A percentile compares a stretch with the other conserved stretches of the same genome.
phyloP scores from a whole-genome alignment of 2,113 vertebrate genomes.

The Rissa tridactyla region DNA sequence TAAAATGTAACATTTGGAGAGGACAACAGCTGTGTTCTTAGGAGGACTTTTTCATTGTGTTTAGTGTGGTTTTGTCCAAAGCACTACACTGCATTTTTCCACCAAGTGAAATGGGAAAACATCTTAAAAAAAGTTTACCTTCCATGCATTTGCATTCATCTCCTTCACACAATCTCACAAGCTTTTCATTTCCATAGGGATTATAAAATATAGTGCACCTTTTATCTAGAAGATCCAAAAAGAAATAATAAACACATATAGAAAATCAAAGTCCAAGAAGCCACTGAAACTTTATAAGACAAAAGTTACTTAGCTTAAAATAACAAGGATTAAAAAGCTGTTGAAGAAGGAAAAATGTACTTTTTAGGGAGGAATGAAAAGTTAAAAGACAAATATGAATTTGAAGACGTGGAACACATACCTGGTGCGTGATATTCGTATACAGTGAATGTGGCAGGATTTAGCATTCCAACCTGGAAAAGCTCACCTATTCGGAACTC shows the following conservation, averaged over 20 bases:
- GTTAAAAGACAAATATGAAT: neutral
- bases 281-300: neutral
- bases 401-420: constrained; percentile 1
- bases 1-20: neutral
- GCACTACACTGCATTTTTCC: neutral
- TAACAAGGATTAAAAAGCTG: neutral
- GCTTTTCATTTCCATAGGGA: constrained; percentile 68
- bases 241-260: neutral
- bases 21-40: neutral
- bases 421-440: constrained; percentile 83
- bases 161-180: constrained; percentile 84
- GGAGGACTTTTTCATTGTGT: neutral
- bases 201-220: constrained; percentile 82
- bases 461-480: constrained; percentile 77
- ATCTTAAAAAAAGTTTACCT: constrained; percentile 74
- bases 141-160: constrained; percentile 86
- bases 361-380: neutral
- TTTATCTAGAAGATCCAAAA: constrained; percentile 74
- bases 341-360: neutral
- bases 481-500: constrained; percentile 78
- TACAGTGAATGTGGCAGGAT: constrained; percentile 79
- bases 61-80: neutral
- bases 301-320: neutral
- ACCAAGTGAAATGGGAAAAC: neutral
- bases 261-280: neutral